These are phyloP conservation scores for Nemotelus nigrinus DNA, from an alignment of 2,888 invertebrate genomes.

Conservation along the genomic window DNA sequence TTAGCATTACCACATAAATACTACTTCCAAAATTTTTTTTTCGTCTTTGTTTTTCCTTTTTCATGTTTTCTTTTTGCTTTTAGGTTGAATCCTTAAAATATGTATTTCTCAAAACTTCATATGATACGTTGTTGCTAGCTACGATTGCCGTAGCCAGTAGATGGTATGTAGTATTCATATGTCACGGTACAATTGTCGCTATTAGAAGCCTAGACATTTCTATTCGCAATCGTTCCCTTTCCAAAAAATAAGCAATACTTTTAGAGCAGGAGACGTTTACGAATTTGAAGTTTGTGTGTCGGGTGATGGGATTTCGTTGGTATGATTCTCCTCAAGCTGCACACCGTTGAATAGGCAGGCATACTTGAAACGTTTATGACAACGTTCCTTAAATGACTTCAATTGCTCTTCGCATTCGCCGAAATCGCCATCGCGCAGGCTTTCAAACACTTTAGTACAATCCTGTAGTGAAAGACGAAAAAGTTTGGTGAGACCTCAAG, in stretches of 20 bases:
- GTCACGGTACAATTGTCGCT: background rate
- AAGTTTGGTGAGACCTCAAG: background rate
- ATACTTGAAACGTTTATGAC: slow-evolving; percentile 80
- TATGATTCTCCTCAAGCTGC: slow-evolving; percentile 56
- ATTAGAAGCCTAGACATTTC: background rate
- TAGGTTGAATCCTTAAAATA: background rate
- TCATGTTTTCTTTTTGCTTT: background rate
- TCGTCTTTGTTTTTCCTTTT: slow-evolving; percentile 9
- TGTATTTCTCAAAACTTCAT: too few relatives aligned
- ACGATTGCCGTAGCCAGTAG: too few relatives aligned
- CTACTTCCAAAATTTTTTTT: slow-evolving; percentile 16
- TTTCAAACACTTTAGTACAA: slow-evolving; percentile 82
- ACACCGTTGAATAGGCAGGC: slow-evolving; percentile 76
- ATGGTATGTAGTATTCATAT: too few relatives aligned
- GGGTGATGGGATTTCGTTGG: slow-evolving; percentile 47
- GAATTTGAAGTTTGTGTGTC: slow-evolving; percentile 2
- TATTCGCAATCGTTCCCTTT: background rate
- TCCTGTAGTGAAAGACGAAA: slow-evolving; percentile 69
- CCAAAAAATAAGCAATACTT: background rate
- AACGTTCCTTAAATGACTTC: slow-evolving; percentile 76
- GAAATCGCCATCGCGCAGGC: slow-evolving; percentile 82
- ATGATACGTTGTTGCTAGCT: too few relatives aligned
- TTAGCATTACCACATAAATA: slow-evolving; percentile 4
- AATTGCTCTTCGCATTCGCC: slow-evolving; percentile 76
- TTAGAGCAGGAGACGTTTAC: slow-evolving; percentile 4